Base-by-base conservation (phyloP, 2,113 vertebrate species). In the Potamarius usumacintae region DNA sequence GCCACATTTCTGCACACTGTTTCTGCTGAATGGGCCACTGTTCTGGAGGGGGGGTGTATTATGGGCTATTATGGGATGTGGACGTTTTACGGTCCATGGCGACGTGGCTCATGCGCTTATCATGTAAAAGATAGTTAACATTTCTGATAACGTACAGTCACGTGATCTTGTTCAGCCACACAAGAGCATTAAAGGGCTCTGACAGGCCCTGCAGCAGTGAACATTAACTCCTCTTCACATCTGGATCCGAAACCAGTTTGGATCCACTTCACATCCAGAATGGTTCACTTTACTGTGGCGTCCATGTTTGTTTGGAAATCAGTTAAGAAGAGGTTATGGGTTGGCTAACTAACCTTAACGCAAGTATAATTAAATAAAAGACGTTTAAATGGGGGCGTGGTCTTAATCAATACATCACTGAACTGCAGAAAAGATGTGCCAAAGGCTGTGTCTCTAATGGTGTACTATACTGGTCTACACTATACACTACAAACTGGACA, bases 21-120 rank as follows among this genome's bases (percentile, higher is more conserved):
- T 52, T 82, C 77, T 77, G 57, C 27, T 91, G 85, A 90, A 90
- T 88, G 83, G 79, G 58, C 74, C 85, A 87, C 60, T 91, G 90
- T 91, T 90, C 67, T 52, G 83, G 58, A 69, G 67, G 62, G 34
- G n/a, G 57, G 57, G 79, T 10, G 25, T 79, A n/a, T 53, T n/a
- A n/a, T 14, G 74, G 22, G 50, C 25, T 57, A 57, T 57, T 79
- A 79, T 79, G 76, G 69, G 67, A 67, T 79, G 85, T 89, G 30
- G 82, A 81, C 86, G 81, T 86, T 88, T 88, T 86, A 27, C 85
- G 65, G 67, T 22, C 65, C 83, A 25, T 80, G 57, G 72, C 50
- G 52, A 30, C 72, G 74, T 80, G 48, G 63, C 48, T 87, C 62
- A 48, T 50, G 34, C 10, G 9, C 9, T 50, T 76, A 76, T 11